These are phyloP conservation scores for Drosophila subobscura DNA, from an alignment of 1,140 invertebrate genomes.

Conservation along the genomic window DNA sequence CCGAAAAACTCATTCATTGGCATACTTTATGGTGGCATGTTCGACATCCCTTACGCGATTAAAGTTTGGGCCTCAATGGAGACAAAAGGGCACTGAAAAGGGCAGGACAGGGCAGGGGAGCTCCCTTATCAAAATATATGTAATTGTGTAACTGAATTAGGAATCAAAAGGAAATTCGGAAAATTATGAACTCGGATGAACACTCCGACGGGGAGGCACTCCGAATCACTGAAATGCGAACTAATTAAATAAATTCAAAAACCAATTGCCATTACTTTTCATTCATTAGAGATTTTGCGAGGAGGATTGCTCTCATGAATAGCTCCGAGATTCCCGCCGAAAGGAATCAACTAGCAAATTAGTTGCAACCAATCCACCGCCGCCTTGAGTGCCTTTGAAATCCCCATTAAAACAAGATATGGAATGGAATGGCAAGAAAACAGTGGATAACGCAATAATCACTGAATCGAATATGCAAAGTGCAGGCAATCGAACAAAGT, in stretches of 20 bases:
- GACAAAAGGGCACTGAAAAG: slow-evolving; percentile 11
- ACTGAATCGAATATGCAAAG: slow-evolving; percentile 14
- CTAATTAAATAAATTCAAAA: not conserved
- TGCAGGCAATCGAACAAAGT: too few species aligned
- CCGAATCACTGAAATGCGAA: too few species aligned
- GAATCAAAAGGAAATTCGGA: slow-evolving; percentile 6
- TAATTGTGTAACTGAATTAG: slow-evolving; percentile 12
- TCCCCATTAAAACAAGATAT: not conserved
- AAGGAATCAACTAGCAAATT: slow-evolving; percentile 37
- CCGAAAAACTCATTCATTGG: slow-evolving; percentile 33
- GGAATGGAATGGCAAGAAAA: too few species aligned
- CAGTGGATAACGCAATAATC: not conserved
- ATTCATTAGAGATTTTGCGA: slow-evolving; percentile 22
- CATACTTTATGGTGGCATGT: slow-evolving; percentile 39
- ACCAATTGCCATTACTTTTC: not conserved
- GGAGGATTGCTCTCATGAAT: slow-evolving; percentile 12
- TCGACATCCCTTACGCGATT: slow-evolving; percentile 55
- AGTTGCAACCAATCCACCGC: slow-evolving; percentile 26
- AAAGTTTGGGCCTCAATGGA: slow-evolving; percentile 23
- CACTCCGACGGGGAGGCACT: too few species aligned
- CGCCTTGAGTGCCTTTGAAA: not conserved
- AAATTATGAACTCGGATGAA: not conserved
- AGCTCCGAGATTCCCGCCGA: slow-evolving; percentile 4
- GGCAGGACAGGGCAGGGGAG: too few species aligned
- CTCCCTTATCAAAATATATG: not conserved